Percentiles rank a stretch among this genome's conserved stretches.
Evolutionary conservation across 2,797 vertebrate species (phyloP).

Genomic region (Rhabdomys pumilio): DNA sequence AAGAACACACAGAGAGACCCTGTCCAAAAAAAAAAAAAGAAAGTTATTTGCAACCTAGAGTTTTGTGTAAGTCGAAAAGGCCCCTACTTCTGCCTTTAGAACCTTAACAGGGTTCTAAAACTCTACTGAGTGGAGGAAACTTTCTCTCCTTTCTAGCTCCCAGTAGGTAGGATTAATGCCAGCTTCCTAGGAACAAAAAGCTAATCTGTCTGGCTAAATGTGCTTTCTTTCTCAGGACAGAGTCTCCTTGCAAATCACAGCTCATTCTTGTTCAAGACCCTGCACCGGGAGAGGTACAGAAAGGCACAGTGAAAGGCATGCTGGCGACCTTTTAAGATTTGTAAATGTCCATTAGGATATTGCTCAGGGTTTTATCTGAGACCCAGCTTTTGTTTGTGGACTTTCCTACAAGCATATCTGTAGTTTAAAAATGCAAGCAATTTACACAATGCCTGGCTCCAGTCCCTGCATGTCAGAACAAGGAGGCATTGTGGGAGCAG

Average conservation of each 20-base stretch:
- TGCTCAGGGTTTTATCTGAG: slow-evolving; percentile 64
- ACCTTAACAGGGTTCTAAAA: background rate
- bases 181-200: slow-evolving; percentile 36
- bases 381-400: slow-evolving; percentile 38
- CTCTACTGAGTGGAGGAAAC: background rate
- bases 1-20: background rate
- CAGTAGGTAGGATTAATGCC: background rate
- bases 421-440: slow-evolving; percentile 61
- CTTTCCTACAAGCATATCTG: slow-evolving; percentile 46
- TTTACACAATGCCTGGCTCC: background rate
- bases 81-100: background rate
- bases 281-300: background rate
- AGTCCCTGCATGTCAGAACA: slow-evolving; percentile 19
- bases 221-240: background rate
- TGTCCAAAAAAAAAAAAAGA: background rate
- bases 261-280: background rate
- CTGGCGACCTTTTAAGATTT: slow-evolving; percentile 21
- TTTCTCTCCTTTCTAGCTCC: background rate
- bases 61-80: background rate
- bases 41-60: background rate
- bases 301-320: background rate
- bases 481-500: background rate
- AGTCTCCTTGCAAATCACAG: background rate
- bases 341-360: slow-evolving; percentile 6
- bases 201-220: background rate